Percentiles rank a stretch among this genome's conserved stretches.
phyloP scores from a whole-genome alignment of 2,113 vertebrate species.

The Cyanoliseus patagonus region DNA sequence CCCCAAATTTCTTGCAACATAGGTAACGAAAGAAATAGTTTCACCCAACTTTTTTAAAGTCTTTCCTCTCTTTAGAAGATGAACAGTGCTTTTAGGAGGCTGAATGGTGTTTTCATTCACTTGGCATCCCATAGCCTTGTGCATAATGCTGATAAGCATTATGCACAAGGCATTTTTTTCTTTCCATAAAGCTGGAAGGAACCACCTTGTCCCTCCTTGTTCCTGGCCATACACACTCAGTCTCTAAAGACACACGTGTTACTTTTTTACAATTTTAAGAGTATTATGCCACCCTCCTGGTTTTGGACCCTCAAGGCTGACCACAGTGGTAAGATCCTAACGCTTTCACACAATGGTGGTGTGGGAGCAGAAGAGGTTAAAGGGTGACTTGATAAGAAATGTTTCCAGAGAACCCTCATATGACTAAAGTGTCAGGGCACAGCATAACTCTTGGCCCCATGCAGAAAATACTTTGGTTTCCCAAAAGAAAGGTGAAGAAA shows the following conservation, averaged over 20 bases:
- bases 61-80: background rate
- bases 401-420: background rate
- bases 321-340: background rate
- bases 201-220: background rate
- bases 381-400: background rate
- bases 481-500: background rate
- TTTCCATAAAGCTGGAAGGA: background rate
- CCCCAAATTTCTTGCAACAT: background rate
- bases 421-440: background rate
- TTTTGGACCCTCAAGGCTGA: background rate
- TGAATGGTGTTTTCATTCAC: background rate
- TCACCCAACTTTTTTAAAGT: background rate
- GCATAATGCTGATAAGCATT: background rate
- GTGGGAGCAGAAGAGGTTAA: background rate
- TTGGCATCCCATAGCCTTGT: background rate
- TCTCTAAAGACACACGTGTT: background rate
- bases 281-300: background rate
- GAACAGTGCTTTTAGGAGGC: background rate
- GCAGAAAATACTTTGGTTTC: background rate
- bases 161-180: background rate
- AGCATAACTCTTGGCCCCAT: background rate
- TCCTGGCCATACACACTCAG: background rate
- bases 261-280: background rate
- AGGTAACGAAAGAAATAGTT: background rate
- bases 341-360: background rate